These are phyloP conservation scores for Scortum barcoo DNA, from an alignment of 2,113 vertebrate genomes.

Conservation along the genomic window DNA sequence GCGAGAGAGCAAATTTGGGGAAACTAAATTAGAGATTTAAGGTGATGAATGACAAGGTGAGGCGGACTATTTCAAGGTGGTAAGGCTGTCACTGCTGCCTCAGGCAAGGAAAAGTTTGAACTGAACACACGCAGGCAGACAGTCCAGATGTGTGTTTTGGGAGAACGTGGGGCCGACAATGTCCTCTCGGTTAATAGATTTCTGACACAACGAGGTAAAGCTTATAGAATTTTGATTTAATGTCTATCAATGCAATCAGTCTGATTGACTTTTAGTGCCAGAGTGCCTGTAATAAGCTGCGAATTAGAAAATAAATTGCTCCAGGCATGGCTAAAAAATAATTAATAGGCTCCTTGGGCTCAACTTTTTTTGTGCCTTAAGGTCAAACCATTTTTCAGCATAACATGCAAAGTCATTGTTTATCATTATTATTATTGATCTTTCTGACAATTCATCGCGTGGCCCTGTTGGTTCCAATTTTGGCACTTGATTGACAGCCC, in stretches of 20 bases:
- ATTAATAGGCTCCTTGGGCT: neutral
- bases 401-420: constrained; percentile 22
- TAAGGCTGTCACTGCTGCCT: constrained; percentile 6
- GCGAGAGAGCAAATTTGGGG: constrained; percentile 1
- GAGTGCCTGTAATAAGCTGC: neutral
- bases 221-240: constrained; percentile 31
- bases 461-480: neutral
- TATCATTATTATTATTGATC: constrained; percentile 6
- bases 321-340: constrained; percentile 16
- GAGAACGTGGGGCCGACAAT: constrained; percentile 26
- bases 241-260: constrained; percentile 23
- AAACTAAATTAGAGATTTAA: constrained; percentile 41
- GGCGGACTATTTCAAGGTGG: constrained; percentile 10
- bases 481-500: constrained; percentile 20
- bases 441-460: constrained; percentile 1
- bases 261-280: neutral
- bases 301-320: constrained; percentile 30
- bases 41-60: constrained; percentile 45
- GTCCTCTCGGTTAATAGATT: constrained; percentile 31
- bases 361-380: constrained; percentile 30
- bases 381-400: constrained; percentile 21
- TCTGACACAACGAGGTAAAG: constrained; percentile 24
- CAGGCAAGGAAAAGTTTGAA: constrained; percentile 13
- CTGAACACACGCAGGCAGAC: neutral
- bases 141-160: neutral